Evolutionary conservation across 2,888 invertebrate species (phyloP), one percentile per base, ranked within the genome.

Genomic region (Drosophila borborema): DNA sequence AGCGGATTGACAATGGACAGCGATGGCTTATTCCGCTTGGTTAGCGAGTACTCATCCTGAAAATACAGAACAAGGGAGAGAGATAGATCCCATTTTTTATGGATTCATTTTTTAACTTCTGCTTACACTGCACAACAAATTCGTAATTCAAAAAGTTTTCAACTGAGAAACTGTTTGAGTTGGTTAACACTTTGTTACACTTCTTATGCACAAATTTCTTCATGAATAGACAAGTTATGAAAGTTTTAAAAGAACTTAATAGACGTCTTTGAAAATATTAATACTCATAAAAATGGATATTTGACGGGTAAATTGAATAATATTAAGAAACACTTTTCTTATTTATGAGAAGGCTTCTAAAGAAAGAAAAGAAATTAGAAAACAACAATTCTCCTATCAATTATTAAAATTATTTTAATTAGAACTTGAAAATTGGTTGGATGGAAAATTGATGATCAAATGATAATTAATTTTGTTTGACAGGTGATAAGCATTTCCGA

Each of bases 1-100:
- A 98, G 94, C 1, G 97, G 97, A 94, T 97, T 97, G 89, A 96
- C 96, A 93, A 98, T 97, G 77, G 97, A 97, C 81, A 98, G 94
- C 16, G 96, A 96, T 7, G 95, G 95, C 92, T 95, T 95, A 93
- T 95, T 95, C 91, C 95, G 94, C 91, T 95, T 95, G 82, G 93
- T 93, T 81, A 94, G 93, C 60, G 94, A 93, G 79, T 92, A 93
- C 74, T 92, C 92, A 79, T 92, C 92, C 93, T 93, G 67, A 7
- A 9, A 62, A 43, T 43, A 28, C 40, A 38, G 1, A 31, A n/a
- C 16, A 43, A 14, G 20, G 10, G 40, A 48, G 9, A 45, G 18
- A 46, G 16, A 45, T n/a, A 63, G 55, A 40, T 40, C 10, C 48
- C 20, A 62, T 63, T 59, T 55, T 65, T 67, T 56, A 83, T 71